Base-by-base conservation (phyloP, 2,888 invertebrate genomes). In the Stenoptilia bipunctidactyla region DNA sequence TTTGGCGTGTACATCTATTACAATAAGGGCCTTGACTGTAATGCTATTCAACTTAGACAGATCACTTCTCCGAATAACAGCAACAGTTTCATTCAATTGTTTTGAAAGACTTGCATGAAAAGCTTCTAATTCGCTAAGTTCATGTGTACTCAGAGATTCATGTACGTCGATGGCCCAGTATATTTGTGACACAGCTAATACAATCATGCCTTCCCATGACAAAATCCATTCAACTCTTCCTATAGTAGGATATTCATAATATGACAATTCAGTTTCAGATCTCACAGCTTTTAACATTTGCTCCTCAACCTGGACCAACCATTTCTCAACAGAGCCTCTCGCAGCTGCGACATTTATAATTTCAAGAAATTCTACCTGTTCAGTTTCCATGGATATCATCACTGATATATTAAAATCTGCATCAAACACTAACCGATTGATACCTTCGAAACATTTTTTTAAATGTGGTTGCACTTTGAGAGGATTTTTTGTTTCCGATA, bases 401-500 rank as follows among this genome's bases (percentile, higher is more conserved):
- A 90, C 87, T 41, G 86, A 86, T 56, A 95, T 93, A 63, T 92
- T 90, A 45, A 90, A 75, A 33, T 88, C 85, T 3, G 82, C 67
- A 53, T 92, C 91, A 63, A 94, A 93, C 39, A 88, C 85, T 12
- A 95, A 77, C 56, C 86, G 88, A 45, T 89, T 88, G 41, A 95
- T 94, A 37, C 92, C 94, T 75, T 94, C 94, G 65, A 95, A 95
- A 68, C 93, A 94, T 75, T 94, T 94, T 61, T 92, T 91, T 40
- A 95, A 74, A 79, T 94, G 93, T 1, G 93, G 93, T 66, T 94
- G 93, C 1, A 94, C 93, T 52, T 92, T 86, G 5, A 90, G 69
- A 0, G 94, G 94, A 62, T 94, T 92, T 74, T 93, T 93, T 1
- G 94, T 94, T 84, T 95, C 94, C 0, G 94, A 94, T 45, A 96